Evolutionary conservation across 1,140 invertebrate species (phyloP), one percentile per base, ranked within the genome.

Genomic region (Drosophila erecta): DNA sequence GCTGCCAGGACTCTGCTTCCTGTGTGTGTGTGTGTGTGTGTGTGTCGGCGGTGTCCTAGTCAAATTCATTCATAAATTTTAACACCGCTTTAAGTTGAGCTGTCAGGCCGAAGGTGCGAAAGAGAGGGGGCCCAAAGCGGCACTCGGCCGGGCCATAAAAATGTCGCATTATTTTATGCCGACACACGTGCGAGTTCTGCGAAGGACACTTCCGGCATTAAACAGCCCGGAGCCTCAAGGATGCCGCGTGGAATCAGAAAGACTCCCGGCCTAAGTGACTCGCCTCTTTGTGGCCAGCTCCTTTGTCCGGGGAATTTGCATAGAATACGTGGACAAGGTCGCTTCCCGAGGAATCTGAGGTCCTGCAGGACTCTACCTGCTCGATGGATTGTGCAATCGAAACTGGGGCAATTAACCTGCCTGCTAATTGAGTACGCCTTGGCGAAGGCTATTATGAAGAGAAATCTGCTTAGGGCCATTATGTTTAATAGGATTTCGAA

Each of bases 61-160:
- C 46, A 62, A 86, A 81, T 76, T 85, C 81, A 85, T 85, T 85
- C 81, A 85, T 85, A 85, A 85, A 85, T 85, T 85, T 86, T 43
- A 73, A 79, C 74, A 86, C 73, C 80, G 79, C 79, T 79, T 83
- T 79, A 75, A 75, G 69, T 78, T 81, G 78, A 53, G 55, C 72
- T 37, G 65, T 49, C 66, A 50, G 41, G n/a, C 27, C 24, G 59
- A 15, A 57, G 43, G 43, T 65, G 61, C 30, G 22, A 69, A 53
- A 44, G 47, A 33, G 37, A 30, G 15, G 14, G 30, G 53, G n/a
- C 20, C 30, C 6, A 12, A 10, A 44, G 44, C 59, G 79, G 66
- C 81, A 84, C 80, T 86, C 77, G 77, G 62, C 53, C 47, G 64
- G 81, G 77, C 81, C 81, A 85, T 85, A 85, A 85, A 85, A 85